phyloP scores from a whole-genome alignment of 2,113 vertebrate species.

The Sinocyclocheilus maitianheensis region DNA sequence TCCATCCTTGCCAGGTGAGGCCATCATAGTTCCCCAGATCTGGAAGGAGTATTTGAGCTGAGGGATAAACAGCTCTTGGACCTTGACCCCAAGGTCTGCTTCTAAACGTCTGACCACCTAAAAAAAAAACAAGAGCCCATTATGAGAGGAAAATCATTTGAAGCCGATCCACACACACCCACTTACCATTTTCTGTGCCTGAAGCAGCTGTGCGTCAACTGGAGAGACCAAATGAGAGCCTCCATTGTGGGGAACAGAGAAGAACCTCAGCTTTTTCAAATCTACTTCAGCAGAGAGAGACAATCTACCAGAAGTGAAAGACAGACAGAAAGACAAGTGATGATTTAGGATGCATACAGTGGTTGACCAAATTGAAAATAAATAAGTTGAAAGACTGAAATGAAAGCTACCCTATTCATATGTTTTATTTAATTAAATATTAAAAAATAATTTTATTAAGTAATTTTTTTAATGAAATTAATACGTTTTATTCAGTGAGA shows the following conservation, averaged over 20 bases:
- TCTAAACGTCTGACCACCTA: slow-evolving; percentile 82
- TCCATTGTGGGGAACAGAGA: slow-evolving; percentile 78
- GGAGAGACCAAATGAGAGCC: slow-evolving; percentile 69
- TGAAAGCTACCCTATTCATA: neutral
- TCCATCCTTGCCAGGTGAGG: slow-evolving; percentile 70
- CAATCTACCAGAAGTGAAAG: slow-evolving; percentile 65
- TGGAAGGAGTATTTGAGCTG: slow-evolving; percentile 81
- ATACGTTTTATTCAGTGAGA: too few relatives aligned
- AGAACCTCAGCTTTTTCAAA: slow-evolving; percentile 79
- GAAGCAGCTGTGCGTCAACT: slow-evolving; percentile 79
- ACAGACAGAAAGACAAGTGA: too few relatives aligned
- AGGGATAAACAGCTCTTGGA: slow-evolving; percentile 75
- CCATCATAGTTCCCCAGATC: slow-evolving; percentile 87
- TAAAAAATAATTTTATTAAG: too few relatives aligned
- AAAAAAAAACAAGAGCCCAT: neutral
- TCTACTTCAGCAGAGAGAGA: slow-evolving; percentile 75
- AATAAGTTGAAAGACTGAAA: neutral
- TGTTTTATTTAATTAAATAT: too few relatives aligned
- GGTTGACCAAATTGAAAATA: neutral
- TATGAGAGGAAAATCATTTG: neutral
- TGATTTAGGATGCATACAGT: neutral
- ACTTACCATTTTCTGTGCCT: slow-evolving; percentile 78
- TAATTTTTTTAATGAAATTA: too few relatives aligned
- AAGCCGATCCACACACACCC: neutral
- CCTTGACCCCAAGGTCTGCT: slow-evolving; percentile 74